Percentiles rank a stretch among this genome's conserved stretches.
These are phyloP conservation scores for Pseudochromis fuscus DNA, from an alignment of 2,797 vertebrate genomes.

Conservation along the genomic window DNA sequence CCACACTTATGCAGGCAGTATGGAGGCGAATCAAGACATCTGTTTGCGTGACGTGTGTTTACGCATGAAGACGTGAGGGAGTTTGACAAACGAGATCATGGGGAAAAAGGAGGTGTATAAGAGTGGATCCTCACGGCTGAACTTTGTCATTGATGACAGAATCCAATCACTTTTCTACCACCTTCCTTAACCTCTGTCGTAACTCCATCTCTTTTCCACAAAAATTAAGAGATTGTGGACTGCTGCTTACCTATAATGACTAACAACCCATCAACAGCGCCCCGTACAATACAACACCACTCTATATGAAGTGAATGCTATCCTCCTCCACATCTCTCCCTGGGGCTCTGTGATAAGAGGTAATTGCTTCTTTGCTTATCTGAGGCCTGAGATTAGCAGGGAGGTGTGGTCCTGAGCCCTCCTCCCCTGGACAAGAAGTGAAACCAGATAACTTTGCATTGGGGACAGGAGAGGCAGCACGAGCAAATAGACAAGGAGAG, in stretches of 20 bases:
- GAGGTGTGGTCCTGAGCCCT: conserved; percentile 41
- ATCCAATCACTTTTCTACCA: not conserved
- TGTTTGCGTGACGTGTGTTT: conserved; percentile 28
- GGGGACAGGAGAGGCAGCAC: conserved; percentile 21
- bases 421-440: conserved; percentile 28
- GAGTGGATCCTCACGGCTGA: not conserved
- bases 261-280: conserved; percentile 33
- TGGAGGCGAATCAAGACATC: conserved; percentile 29
- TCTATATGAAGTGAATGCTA: conserved; percentile 53
- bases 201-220: not conserved
- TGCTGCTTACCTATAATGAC: not conserved
- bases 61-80: conserved; percentile 29
- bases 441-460: conserved; percentile 49
- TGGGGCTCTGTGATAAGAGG: conserved; percentile 65
- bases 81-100: conserved; percentile 25
- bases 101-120: not conserved
- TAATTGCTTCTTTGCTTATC: conserved; percentile 78
- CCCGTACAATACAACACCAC: conserved; percentile 26
- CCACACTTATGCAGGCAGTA: not conserved
- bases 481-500: conserved; percentile 2
- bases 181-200: not conserved
- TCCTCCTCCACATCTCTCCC: conserved; percentile 54
- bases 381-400: conserved; percentile 34
- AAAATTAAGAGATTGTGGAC: conserved; percentile 45
- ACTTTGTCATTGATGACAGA: not conserved